Evolutionary conservation across 2,113 vertebrate genomes (phyloP), one percentile per base, ranked within the genome.

Genomic region (Mohoua ochrocephala): DNA sequence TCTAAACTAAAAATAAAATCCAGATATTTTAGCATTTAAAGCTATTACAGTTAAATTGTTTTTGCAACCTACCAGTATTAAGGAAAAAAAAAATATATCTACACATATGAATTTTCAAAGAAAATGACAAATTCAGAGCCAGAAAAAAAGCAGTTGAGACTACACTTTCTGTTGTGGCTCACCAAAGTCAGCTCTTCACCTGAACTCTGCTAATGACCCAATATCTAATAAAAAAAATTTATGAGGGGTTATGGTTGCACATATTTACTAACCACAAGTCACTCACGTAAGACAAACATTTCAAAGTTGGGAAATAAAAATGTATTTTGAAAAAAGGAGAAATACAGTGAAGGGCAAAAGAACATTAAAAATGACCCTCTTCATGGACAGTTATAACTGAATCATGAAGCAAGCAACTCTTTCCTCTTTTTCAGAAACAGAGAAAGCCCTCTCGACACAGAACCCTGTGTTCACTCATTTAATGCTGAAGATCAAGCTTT

Each of bases 21-120:
- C 33, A 71, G 27, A 47, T 7, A 70, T 60, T 57, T 81, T 26
- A 75, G 19, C 65, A 39, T 89, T 75, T 37, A 47, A 81, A 90
- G 31, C 15, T n/a, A 70, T 19, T 68, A 64, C 7, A 64, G 8
- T 21, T 35, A 50, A 82, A 52, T 60, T 71, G 23, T 7, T 91
- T 86, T 78, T 91, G 39, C 15, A 75, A 47, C 2, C 2, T 37
- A 64, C 7, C 13, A 42, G 9, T 31, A 45, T 23, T 75, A 42
- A 27, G 17, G 8, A 11, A 41, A 63, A 67, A 71, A 7, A 73
- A 5, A 2, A 0, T 4, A 1, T 0, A 67, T 19, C 39, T n/a
- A 87, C 7, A 24, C 9, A 45, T 10, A 15, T 13, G 8, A 42
- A 67, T 78, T 81, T 88, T 84, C 33, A 68, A 92, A 10, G 10